These are phyloP conservation scores for Apoderus coryli DNA, from an alignment of 2,888 invertebrate genomes.

Conservation along the genomic window DNA sequence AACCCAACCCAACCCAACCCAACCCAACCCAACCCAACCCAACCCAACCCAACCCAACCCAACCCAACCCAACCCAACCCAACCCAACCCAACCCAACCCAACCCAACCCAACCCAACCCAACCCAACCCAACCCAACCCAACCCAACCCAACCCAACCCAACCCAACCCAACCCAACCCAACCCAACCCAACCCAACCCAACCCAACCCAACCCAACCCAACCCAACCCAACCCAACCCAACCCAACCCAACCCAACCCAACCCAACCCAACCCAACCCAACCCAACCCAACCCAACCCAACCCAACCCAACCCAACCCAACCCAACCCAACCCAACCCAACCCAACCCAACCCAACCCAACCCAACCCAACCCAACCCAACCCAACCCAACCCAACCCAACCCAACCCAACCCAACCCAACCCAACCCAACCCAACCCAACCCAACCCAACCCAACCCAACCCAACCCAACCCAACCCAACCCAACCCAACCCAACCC, in stretches of 20 bases:
- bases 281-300: constrained; percentile 17
- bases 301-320: constrained; percentile 7
- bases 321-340: constrained; percentile 5
- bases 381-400: constrained; percentile 4
- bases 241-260: not conserved
- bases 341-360: constrained; percentile 5
- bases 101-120: constrained; percentile 15
- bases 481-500: constrained; percentile 3
- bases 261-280: constrained; percentile 12
- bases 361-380: constrained; percentile 4
- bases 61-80: constrained; percentile 16
- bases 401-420: constrained; percentile 5
- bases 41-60: constrained; percentile 17
- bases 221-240: constrained; percentile 8
- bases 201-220: constrained; percentile 16
- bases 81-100: constrained; percentile 16
- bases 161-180: constrained; percentile 15
- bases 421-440: constrained; percentile 5
- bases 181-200: constrained; percentile 14
- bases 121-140: constrained; percentile 15
- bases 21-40: constrained; percentile 16
- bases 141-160: constrained; percentile 15
- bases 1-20: constrained; percentile 16
- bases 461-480: constrained; percentile 4
- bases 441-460: constrained; percentile 5